Conservation (phyloP, 2,888 invertebrate genomes). For the Drosophila fungiperda region DNA sequence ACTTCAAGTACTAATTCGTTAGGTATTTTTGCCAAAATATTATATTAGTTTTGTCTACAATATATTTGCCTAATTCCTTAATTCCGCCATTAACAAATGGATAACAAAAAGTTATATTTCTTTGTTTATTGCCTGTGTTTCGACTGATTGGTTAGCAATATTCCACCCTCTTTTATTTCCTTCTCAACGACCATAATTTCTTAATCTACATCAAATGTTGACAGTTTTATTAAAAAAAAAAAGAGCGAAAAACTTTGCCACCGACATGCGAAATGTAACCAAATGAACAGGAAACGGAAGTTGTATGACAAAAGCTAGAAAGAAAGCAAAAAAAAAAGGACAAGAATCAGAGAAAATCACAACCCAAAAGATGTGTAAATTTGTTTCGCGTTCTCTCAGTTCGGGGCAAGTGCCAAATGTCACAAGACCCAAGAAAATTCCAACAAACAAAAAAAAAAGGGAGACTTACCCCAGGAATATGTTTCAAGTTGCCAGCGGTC, state of each 20-base stretch:
- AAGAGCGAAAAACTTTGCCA: conserved; percentile 40
- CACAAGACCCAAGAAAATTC: conserved; percentile 39
- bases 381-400: conserved; percentile 48
- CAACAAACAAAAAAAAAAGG: conserved; percentile 18
- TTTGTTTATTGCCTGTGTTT: neutral
- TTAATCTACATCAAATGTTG: conserved; percentile 80
- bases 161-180: conserved; percentile 4
- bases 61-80: neutral
- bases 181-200: conserved; percentile 71
- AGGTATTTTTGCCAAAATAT: neutral
- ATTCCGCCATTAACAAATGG: conserved; percentile 1
- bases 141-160: conserved; percentile 30
- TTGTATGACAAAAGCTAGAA: conserved; percentile 62
- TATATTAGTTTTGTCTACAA: neutral
- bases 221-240: conserved; percentile 77
- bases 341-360: conserved; percentile 34
- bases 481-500: conserved; percentile 54
- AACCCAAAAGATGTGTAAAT: conserved; percentile 75
- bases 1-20: neutral
- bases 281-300: conserved; percentile 81
- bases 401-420: conserved; percentile 77
- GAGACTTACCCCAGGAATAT: conserved; percentile 48
- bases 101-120: conserved; percentile 14
- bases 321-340: conserved; percentile 24
- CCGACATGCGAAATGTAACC: conserved; percentile 74